Base-by-base conservation (phyloP, 2,888 invertebrate species). In the Pristionchus mayeri region DNA sequence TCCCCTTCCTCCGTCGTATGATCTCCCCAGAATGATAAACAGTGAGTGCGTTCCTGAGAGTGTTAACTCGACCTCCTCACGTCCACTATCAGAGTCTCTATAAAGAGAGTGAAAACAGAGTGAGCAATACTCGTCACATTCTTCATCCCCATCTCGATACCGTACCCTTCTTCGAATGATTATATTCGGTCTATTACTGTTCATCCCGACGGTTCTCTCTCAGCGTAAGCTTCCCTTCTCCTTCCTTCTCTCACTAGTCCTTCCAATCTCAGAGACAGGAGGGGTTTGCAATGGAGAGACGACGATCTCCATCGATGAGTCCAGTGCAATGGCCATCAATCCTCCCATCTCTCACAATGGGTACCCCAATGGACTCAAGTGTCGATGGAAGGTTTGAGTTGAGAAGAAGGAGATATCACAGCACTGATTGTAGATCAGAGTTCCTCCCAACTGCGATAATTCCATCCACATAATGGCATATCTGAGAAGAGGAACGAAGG, bases 41-140 rank as follows among this genome's bases (percentile, higher is more conserved):
- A 75, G 13, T 44, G 24, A 44, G 34, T 71, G 37, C 40, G 21
- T 40, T 40, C 71, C 34, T 71, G 37, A 37, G 24, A 40, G 75
- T 75, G 75, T 75, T 44, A 48, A 34, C 48, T 48, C 75, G 75
- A 75, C 75, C 75, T 71, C 40, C 30, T 75, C 44, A 75, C 75
- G 11, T 21, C 75, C 44, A 75, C 27, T 24, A 40, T 44, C 27
- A 4, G 24, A 11, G 44, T 75, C 75, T n/a, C 37, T 71, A 44
- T 75, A 75, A 48, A 21, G 16, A 16, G 18, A 40, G 48, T 75
- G 44, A 48, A 44, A 75, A 75, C 75, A 75, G n/a, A 3, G 44
- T 75, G 44, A 48, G 75, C 75, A 75, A 71, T 40, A 9, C 18
- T n/a, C 18, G 18, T 27, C 71, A 21, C 21, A 40, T 7, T 71